These are phyloP conservation scores for Tenebrio molitor DNA, from an alignment of 1,140 invertebrate species.

Conservation along the genomic window DNA sequence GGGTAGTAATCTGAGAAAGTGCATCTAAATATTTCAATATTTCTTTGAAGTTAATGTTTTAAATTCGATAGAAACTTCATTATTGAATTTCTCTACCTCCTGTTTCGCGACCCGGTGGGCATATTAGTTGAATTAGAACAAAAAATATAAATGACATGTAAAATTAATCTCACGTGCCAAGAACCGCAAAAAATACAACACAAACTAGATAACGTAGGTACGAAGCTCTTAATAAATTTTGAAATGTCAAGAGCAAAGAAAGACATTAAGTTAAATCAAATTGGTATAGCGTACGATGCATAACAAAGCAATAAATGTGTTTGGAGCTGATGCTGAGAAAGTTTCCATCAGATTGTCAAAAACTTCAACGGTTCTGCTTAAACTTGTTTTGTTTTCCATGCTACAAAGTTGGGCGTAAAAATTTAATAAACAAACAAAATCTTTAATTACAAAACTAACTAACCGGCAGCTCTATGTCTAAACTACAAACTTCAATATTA, in stretches of 20 bases:
- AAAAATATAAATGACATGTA: slow-evolving; percentile 43
- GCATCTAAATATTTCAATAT: slow-evolving; percentile 27
- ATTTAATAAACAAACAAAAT: not conserved
- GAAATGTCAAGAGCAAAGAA: slow-evolving; percentile 43
- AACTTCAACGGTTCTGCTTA: slow-evolving; percentile 15
- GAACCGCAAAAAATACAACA: slow-evolving; percentile 45
- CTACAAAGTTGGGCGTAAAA: not conserved
- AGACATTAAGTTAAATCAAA: slow-evolving; percentile 44
- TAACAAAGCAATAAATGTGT: slow-evolving; percentile 20
- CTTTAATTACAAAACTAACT: slow-evolving; percentile 5
- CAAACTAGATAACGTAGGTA: slow-evolving; percentile 47
- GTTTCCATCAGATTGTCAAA: slow-evolving; percentile 28
- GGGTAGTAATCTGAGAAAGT: slow-evolving; percentile 27
- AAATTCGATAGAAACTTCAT: not conserved
- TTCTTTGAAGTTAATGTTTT: slow-evolving; percentile 12
- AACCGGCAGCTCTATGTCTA: not conserved
- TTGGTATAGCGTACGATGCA: slow-evolving; percentile 34
- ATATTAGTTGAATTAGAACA: slow-evolving; percentile 22
- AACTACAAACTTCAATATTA: slow-evolving; percentile 32
- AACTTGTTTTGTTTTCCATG: not conserved
- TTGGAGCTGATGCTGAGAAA: not conserved
- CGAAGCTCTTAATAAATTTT: slow-evolving; percentile 47
- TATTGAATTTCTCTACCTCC: too few species aligned
- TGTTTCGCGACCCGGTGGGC: not conserved
- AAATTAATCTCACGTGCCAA: slow-evolving; percentile 49